Base-by-base conservation (phyloP, 1,140 invertebrate genomes). In the Apolygus lucorum region DNA sequence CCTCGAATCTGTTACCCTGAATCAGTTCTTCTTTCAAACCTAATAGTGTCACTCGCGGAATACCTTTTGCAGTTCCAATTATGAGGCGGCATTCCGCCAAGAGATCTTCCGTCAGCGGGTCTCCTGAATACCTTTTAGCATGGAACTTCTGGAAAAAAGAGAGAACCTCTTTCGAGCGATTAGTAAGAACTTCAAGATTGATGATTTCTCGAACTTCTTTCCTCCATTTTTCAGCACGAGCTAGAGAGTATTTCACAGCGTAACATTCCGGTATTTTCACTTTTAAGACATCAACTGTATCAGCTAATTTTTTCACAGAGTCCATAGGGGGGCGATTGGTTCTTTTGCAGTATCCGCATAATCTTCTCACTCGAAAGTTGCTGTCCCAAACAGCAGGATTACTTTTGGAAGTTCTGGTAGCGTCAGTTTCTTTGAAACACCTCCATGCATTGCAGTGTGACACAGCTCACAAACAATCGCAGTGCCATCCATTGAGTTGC, bases 401-500 rank as follows among this genome's bases (percentile, higher is more conserved):
- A 8, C 8, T 59, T 59, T 59, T 59, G 22, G 54, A 59, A 14
- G 54, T 21, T 4, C 22, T 59, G 11, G 54, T 17, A 13, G 54
- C 4, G 22, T 59, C 54, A 24, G 54, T 59, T 4, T 14, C 11
- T 59, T 21, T 13, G 22, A 69, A 63, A 25, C 68, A 69, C 1
- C 34, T 1, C 21, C n/a, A 28, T 69, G 68, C 21, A 59, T 63
- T 11, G 29, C 17, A 25, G 68, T 69, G 14, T 69, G n/a, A 49
- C 68, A 69, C 17, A 69, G 21, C 21, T 69, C 68, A 42, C 68
- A 69, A 21, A 22, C n/a, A 22, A 63, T 29, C 13, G 24, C 59
- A 13, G n/a, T 2, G n/a, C 17, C 29, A 2, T 24, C 24, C 8
- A 66, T 17, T 76, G 83, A 78, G 75, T 88, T 88, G 69, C 85